Evolutionary conservation across 2,113 vertebrate species (phyloP).

Genomic region (Melospiza georgiana): DNA sequence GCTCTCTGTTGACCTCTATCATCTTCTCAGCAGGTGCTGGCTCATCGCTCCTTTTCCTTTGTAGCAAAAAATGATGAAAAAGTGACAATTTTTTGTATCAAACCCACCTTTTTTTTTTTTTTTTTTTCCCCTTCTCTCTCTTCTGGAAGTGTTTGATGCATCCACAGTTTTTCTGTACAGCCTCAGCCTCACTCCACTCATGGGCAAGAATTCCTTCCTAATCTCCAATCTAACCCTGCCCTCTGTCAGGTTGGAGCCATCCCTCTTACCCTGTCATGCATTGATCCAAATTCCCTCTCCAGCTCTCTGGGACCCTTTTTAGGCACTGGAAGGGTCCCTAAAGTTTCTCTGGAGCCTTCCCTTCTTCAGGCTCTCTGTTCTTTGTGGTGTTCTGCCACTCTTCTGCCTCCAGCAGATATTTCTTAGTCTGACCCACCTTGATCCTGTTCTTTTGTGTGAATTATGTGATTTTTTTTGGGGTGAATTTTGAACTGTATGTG

Average conservation of each 20-base stretch:
- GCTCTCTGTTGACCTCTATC: background rate
- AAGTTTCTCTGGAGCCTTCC: background rate
- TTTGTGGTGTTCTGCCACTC: background rate
- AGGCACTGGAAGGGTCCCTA: too few relatives aligned
- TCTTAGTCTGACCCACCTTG: background rate
- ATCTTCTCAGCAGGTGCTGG: background rate
- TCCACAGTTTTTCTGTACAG: background rate
- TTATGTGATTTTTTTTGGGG: too few relatives aligned
- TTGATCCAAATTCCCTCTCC: background rate
- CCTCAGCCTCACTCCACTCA: too few relatives aligned
- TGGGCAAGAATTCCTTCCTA: background rate
- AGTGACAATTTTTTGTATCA: background rate
- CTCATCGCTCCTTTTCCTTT: background rate
- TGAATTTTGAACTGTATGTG: background rate
- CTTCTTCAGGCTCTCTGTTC: background rate
- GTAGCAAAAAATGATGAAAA: background rate
- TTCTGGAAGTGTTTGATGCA: background rate
- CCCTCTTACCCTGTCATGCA: background rate
- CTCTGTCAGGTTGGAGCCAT: background rate
- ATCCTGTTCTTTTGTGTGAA: background rate
- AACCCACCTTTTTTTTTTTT: background rate
- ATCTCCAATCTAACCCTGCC: background rate
- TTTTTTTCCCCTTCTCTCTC: too few relatives aligned
- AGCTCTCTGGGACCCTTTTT: background rate
- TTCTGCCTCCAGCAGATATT: background rate